These are phyloP conservation scores for Vulpes ferrilata DNA, from an alignment of 2,113 vertebrate genomes.

Conservation along the genomic window DNA sequence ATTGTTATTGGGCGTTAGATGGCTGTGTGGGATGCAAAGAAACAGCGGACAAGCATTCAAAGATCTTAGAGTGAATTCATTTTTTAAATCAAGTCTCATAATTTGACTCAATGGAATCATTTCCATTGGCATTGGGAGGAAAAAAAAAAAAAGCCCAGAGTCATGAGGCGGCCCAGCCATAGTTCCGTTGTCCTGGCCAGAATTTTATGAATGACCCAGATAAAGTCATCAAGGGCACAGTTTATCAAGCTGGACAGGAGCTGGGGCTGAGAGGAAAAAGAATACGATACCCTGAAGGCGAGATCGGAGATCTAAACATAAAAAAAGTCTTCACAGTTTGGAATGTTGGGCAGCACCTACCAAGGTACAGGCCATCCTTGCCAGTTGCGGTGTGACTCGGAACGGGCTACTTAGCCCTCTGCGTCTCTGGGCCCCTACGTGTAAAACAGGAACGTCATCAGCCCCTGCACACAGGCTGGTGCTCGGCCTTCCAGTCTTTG, in stretches of 20 bases:
- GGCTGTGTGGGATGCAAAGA: slow-evolving; percentile 34
- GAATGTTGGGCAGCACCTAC: neutral
- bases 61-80: slow-evolving; percentile 50
- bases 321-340: neutral
- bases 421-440: neutral
- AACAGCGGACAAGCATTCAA: slow-evolving; percentile 38
- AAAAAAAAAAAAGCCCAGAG: neutral
- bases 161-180: neutral
- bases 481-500: neutral
- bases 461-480: neutral
- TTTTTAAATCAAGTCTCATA: slow-evolving; percentile 55
- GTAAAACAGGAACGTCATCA: neutral
- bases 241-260: slow-evolving; percentile 10
- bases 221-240: neutral
- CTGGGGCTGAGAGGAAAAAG: neutral
- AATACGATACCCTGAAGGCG: neutral
- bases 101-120: slow-evolving; percentile 62
- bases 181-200: neutral
- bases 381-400: neutral
- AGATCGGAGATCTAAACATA: neutral
- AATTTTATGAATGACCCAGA: slow-evolving; percentile 44
- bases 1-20: neutral
- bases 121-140: slow-evolving; percentile 21
- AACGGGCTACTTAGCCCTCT: neutral
- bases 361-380: neutral